Evolutionary conservation across 2,888 invertebrate species (phyloP), one percentile per base, ranked within the genome.

Genomic region (Cephus pulcher): DNA sequence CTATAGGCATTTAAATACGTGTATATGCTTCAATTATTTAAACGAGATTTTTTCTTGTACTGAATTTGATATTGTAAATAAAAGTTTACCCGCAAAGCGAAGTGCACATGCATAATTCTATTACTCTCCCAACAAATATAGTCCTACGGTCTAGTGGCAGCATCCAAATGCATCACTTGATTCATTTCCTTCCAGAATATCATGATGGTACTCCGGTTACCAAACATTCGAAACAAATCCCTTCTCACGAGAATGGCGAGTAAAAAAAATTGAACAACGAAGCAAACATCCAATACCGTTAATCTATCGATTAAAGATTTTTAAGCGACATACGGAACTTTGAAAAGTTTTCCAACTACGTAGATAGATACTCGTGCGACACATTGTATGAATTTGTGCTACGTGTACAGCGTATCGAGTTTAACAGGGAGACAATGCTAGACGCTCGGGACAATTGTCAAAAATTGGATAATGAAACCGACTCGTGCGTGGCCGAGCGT

Each of bases 391-490:
- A 56, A 56, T 9, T 56, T 23, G 56, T 56, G 56, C 56, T 56
- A 56, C 56, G 56, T 56, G 56, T 56, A 56, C 56, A 56, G 56
- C 23, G 23, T 56, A 23, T 56, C 56, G 56, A 56, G 15, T 56
- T 56, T 15, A 56, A 56, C 56, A 35, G 35, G 56, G 74, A 9
- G 35, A 75, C 69, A 75, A 75, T 75, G 56, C 56, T 35, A n/a
- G 23, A 71, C 30, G 71, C 32, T 33, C 71, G 75, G 78, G 70
- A 75, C 74, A 74, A 78, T 78, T 78, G 78, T 78, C 75, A 75
- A 78, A 78, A 74, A 78, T 78, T 69, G 71, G 37, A 78, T 75
- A 74, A 75, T 78, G 78, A 78, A 78, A 75, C 74, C 75, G 75
- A 77, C 15, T 15, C 77, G 75, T 77, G 77, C 77, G 77, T 77